Percentiles rank a stretch among this genome's conserved stretches.
Evolutionary conservation across 2,113 vertebrate species (phyloP).

Genomic region (Mesoclemmys tuberculata): DNA sequence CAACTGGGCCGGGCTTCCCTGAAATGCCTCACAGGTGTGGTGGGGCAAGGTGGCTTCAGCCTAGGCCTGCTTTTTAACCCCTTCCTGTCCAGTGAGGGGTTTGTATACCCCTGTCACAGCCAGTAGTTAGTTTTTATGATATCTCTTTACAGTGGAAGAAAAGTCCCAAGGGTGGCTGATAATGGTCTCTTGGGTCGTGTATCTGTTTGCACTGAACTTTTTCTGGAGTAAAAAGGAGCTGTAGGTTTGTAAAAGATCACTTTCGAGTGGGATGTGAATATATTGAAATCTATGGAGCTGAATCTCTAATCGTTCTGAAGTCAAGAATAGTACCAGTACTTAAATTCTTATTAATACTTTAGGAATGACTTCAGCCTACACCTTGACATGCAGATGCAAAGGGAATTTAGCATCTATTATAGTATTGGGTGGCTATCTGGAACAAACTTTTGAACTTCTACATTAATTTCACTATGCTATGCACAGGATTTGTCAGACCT

Average conservation of each 20-base stretch:
- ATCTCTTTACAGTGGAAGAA: neutral
- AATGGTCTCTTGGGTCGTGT: neutral
- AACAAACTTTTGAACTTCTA: neutral
- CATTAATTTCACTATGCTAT: neutral
- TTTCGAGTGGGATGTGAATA: neutral
- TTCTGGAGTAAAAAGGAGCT: neutral
- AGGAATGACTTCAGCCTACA: neutral
- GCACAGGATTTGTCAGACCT: neutral
- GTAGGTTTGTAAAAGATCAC: neutral
- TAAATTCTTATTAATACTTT: neutral
- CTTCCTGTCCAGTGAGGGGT: neutral
- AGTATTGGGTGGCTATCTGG: neutral
- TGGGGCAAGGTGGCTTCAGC: neutral
- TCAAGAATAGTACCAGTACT: neutral
- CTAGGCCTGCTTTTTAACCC: neutral
- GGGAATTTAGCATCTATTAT: neutral
- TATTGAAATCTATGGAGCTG: neutral
- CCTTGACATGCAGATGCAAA: neutral
- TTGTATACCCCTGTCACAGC: neutral
- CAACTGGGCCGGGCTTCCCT: neutral
- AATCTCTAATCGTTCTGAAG: neutral
- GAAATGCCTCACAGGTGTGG: neutral
- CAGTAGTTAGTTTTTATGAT: neutral
- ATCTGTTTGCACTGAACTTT: neutral
- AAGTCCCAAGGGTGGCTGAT: neutral